These are phyloP conservation scores for Enhydra lutris DNA, from an alignment of 2,113 vertebrate species.

Conservation along the genomic window DNA sequence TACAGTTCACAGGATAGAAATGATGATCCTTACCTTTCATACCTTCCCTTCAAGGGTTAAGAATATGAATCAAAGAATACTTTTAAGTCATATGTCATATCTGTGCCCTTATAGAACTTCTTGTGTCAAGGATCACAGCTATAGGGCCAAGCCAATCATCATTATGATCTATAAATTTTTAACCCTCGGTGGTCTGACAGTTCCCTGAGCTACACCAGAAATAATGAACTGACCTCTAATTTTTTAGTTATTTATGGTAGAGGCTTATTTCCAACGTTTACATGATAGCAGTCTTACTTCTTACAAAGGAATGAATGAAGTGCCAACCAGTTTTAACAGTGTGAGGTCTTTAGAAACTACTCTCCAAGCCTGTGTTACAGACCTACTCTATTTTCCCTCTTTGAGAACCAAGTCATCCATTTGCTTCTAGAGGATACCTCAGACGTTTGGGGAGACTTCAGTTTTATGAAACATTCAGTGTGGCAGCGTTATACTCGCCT, in stretches of 20 bases:
- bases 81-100: neutral
- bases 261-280: neutral
- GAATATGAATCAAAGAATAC: neutral
- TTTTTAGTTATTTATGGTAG: neutral
- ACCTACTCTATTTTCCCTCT: neutral
- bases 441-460: neutral
- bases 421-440: neutral
- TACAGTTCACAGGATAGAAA: neutral
- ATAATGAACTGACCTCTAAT: neutral
- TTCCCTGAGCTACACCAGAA: neutral
- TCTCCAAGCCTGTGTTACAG: neutral
- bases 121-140: neutral
- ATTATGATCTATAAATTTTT: neutral
- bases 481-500: neutral
- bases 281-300: neutral
- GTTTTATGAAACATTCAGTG: neutral
- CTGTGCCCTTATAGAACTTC: neutral
- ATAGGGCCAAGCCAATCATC: neutral
- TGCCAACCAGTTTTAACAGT: neutral
- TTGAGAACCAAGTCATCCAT: neutral
- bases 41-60: neutral
- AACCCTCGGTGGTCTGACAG: neutral
- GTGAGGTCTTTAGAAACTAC: neutral
- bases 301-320: constrained; percentile 18
- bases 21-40: neutral